A percentile compares a stretch with the other conserved stretches of the same genome.
phyloP scores from a whole-genome alignment of 2,797 vertebrate genomes.

The Enteromius thamalakanensis region DNA sequence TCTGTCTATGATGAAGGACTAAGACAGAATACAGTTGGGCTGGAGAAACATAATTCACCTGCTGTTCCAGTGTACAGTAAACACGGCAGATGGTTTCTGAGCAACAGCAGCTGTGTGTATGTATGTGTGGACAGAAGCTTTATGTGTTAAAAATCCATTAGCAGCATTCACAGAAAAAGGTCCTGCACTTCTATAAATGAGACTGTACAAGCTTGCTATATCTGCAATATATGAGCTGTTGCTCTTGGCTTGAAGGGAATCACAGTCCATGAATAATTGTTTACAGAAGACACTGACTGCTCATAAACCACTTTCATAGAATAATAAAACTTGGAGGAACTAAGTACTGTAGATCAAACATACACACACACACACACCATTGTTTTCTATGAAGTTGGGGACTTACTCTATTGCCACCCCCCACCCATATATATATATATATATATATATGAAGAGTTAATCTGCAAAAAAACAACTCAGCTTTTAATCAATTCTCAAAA shows the following conservation, averaged over 20 bases:
- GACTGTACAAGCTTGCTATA: not conserved
- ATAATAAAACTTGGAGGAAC: conserved; percentile 27
- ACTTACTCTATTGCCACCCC: not conserved
- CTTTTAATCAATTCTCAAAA: too few relatives aligned
- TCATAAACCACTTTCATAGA: conserved; percentile 27
- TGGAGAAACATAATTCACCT: conserved; percentile 27
- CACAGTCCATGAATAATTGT: conserved; percentile 36
- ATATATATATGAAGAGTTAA: too few relatives aligned
- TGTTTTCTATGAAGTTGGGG: not conserved
- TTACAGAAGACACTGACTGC: conserved; percentile 34
- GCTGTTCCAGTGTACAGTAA: conserved; percentile 26
- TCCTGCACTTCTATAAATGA: conserved; percentile 32
- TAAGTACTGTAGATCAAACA: too few relatives aligned
- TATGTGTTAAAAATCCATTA: conserved; percentile 43
- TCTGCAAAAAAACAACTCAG: too few relatives aligned
- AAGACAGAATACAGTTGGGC: conserved; percentile 8
- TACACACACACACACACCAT: not conserved
- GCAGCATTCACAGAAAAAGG: conserved; percentile 22
- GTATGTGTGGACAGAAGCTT: conserved; percentile 15
- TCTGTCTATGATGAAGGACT: not conserved
- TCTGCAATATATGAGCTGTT: conserved; percentile 18
- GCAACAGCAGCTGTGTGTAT: conserved; percentile 30
- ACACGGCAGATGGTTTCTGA: conserved; percentile 42
- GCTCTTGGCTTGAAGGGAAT: conserved; percentile 31
- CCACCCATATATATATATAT: too few relatives aligned